Conservation (phyloP, 2,888 invertebrate species). For the Falcaria lacertinaria region DNA sequence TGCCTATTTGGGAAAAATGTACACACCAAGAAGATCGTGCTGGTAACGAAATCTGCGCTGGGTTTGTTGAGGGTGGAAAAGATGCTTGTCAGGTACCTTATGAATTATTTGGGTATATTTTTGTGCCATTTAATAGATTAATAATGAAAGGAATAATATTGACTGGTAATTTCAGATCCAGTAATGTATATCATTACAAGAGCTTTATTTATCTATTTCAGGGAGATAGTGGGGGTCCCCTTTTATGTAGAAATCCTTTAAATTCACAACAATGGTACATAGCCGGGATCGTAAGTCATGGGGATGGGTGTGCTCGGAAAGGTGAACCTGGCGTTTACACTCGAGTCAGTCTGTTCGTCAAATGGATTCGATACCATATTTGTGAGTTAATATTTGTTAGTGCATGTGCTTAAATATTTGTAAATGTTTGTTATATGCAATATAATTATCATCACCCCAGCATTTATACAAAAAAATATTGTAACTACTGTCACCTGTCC, state of each 20-base stretch:
- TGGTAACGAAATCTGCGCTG: constrained; percentile 88
- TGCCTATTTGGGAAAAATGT: constrained; percentile 85
- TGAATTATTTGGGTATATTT: too few species aligned
- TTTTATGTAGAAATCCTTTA: constrained; percentile 86
- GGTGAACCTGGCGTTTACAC: constrained; percentile 92
- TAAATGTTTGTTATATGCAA: too few species aligned
- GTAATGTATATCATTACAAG: too few species aligned
- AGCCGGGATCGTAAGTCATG: constrained; percentile 92
- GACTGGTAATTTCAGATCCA: too few species aligned
- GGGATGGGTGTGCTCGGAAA: constrained; percentile 90
- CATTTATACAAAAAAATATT: too few species aligned
- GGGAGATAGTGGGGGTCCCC: constrained; percentile 92
- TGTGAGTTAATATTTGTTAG: constrained; percentile 58
- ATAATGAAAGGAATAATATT: too few species aligned
- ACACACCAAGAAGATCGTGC: constrained; percentile 82
- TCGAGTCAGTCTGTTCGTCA: constrained; percentile 85
- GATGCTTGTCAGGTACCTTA: constrained; percentile 86
- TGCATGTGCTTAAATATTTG: too few species aligned
- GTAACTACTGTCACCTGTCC: too few species aligned
- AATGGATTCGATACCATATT: constrained; percentile 84
- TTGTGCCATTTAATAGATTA: too few species aligned
- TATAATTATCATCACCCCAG: too few species aligned
- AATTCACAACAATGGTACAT: constrained; percentile 86
- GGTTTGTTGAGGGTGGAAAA: constrained; percentile 84
- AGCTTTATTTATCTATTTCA: constrained; percentile 37